phyloP scores from a whole-genome alignment of 2,113 vertebrate species.

The Rhynchomys soricoides region DNA sequence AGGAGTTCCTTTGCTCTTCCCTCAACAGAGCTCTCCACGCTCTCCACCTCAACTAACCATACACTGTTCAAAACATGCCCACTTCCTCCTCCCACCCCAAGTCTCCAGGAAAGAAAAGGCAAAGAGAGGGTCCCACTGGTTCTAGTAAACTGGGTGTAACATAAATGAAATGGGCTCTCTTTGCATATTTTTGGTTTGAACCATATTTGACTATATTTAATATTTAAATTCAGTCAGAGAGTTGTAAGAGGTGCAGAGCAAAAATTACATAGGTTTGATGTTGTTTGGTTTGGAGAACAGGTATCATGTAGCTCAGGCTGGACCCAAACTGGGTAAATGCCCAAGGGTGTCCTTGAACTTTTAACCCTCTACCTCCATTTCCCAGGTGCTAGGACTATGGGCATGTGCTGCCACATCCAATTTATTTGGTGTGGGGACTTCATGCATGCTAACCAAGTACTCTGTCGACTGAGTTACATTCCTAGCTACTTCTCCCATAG shows the following conservation, averaged over 20 bases:
- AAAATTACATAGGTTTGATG: not conserved
- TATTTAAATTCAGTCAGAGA: conserved; percentile 8
- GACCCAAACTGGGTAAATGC: not conserved
- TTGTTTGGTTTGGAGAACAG: not conserved
- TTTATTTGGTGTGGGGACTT: not conserved
- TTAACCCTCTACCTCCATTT: not conserved
- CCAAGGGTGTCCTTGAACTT: not conserved
- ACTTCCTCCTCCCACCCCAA: not conserved
- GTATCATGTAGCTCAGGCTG: not conserved
- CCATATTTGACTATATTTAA: not conserved
- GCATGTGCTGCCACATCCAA: too few species aligned
- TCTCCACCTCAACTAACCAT: not conserved
- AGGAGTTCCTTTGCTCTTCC: not conserved
- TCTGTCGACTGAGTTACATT: not conserved
- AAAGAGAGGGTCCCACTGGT: not conserved
- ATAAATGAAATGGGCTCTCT: not conserved
- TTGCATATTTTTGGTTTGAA: not conserved
- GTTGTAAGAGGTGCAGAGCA: not conserved
- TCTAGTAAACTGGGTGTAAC: not conserved
- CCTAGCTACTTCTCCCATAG: too few species aligned
- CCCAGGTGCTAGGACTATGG: not conserved
- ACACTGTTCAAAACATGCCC: not conserved
- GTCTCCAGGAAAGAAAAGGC: not conserved
- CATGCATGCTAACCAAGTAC: not conserved
- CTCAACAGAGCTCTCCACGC: not conserved